phyloP scores from a whole-genome alignment of 2,888 invertebrate genomes.

The Heliconius hortense region DNA sequence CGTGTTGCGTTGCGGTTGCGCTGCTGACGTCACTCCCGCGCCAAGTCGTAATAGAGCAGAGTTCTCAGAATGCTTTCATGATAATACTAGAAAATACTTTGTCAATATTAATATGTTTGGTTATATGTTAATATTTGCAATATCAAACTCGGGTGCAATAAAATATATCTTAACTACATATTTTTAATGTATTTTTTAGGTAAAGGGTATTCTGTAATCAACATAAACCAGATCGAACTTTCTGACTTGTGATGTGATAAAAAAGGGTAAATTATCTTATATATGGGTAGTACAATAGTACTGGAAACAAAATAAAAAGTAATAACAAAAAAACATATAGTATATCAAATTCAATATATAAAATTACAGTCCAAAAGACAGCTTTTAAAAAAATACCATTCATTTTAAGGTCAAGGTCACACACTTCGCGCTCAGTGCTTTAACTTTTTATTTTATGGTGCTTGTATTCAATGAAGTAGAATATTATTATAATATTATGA shows the following conservation, averaged over 20 bases:
- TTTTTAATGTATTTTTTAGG: not conserved
- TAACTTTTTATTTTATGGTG: conserved; percentile 12
- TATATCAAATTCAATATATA: not conserved
- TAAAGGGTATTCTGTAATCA: not conserved
- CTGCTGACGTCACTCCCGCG: conserved; percentile 66
- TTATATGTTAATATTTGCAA: not conserved
- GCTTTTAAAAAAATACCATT: conserved; percentile 24
- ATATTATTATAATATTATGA: conserved; percentile 14
- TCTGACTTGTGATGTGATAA: not conserved
- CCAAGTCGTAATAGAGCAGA: conserved; percentile 35
- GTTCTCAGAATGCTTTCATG: conserved; percentile 20
- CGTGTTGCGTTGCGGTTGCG: conserved; percentile 67
- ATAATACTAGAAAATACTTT: conserved; percentile 27
- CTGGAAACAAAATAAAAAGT: too few relatives aligned
- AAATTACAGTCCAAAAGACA: conserved; percentile 2
- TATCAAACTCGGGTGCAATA: not conserved
- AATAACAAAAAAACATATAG: not conserved
- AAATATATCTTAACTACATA: not conserved
- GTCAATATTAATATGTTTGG: not conserved
- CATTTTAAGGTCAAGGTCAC: conserved; percentile 32
- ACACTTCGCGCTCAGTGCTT: conserved; percentile 4
- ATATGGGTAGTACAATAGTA: too few relatives aligned
- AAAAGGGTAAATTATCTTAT: not conserved
- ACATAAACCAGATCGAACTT: not conserved
- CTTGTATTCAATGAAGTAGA: conserved; percentile 3